Percentiles rank a stretch among this genome's conserved stretches.
These are phyloP conservation scores for Atrichornis clamosus DNA, from an alignment of 2,113 vertebrate species.

Conservation along the genomic window DNA sequence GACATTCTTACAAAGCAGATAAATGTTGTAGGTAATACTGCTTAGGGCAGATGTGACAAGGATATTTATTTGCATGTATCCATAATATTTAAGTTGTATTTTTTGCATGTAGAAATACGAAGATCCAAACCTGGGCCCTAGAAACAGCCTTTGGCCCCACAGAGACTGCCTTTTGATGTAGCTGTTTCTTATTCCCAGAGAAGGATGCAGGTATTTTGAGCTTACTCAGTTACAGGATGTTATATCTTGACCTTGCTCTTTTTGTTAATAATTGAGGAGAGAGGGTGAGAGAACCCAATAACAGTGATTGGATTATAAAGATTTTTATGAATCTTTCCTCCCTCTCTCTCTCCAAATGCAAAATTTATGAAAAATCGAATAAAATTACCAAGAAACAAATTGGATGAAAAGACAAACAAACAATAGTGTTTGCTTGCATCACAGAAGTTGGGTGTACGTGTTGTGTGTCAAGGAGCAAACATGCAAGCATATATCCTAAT, in stretches of 20 bases:
- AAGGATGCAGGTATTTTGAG: background rate
- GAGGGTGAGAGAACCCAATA: background rate
- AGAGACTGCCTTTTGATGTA: background rate
- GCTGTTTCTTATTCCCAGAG: background rate
- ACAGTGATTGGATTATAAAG: background rate
- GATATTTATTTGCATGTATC: background rate
- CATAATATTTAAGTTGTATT: background rate
- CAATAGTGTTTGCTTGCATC: background rate
- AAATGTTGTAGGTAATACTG: background rate
- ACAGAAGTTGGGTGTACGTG: background rate
- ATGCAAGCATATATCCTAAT: background rate
- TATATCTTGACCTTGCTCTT: background rate
- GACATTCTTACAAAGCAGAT: background rate
- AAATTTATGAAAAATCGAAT: background rate
- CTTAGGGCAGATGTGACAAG: background rate
- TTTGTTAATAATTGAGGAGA: background rate
- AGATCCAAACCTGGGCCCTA: background rate
- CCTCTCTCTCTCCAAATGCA: background rate
- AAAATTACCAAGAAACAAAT: background rate
- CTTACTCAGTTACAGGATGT: background rate
- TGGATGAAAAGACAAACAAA: background rate
- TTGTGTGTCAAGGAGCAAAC: background rate
- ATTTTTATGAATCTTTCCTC: background rate
- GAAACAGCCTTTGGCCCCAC: background rate
- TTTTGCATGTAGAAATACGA: background rate